Evolutionary conservation across 2,797 vertebrate species (phyloP).

Genomic region (Lates japonicus): DNA sequence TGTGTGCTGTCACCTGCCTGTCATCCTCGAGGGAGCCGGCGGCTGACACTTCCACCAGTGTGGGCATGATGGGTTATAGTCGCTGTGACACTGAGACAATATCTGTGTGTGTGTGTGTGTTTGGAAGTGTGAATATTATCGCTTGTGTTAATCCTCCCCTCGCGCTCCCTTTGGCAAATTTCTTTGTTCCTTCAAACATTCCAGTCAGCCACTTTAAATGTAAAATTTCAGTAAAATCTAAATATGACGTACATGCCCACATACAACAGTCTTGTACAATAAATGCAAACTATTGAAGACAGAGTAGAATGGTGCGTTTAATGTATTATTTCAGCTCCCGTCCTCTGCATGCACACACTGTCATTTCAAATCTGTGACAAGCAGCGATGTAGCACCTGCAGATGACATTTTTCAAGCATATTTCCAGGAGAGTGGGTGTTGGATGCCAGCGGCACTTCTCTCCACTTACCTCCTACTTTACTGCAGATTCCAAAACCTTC

Average conservation of each 20-base stretch:
- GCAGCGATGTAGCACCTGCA: conserved; percentile 57
- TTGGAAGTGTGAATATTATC: conserved; percentile 3
- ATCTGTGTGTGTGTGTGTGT: conserved; percentile 9
- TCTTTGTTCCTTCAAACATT: conserved; percentile 38
- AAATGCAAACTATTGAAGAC: background rate
- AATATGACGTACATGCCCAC: background rate
- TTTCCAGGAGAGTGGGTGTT: conserved; percentile 54
- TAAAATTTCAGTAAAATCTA: conserved; percentile 29
- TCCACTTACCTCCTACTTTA: conserved; percentile 70
- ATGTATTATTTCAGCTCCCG: conserved; percentile 21
- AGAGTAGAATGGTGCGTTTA: conserved; percentile 1
- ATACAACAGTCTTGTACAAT: background rate
- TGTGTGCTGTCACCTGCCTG: conserved; percentile 66
- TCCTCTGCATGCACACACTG: conserved; percentile 26
- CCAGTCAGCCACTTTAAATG: conserved; percentile 17
- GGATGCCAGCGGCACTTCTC: conserved; percentile 58
- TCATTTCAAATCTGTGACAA: conserved; percentile 51
- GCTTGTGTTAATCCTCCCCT: conserved; percentile 27
- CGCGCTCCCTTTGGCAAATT: conserved; percentile 17
- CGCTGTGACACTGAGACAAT: conserved; percentile 54
- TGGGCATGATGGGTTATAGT: conserved; percentile 53
- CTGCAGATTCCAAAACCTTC: conserved; percentile 58
- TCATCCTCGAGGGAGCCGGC: conserved; percentile 60
- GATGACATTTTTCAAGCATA: conserved; percentile 52
- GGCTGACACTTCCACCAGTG: conserved; percentile 59